Evolutionary conservation across 1,140 invertebrate species (phyloP).

Genomic region (Papilio dardanus): DNA sequence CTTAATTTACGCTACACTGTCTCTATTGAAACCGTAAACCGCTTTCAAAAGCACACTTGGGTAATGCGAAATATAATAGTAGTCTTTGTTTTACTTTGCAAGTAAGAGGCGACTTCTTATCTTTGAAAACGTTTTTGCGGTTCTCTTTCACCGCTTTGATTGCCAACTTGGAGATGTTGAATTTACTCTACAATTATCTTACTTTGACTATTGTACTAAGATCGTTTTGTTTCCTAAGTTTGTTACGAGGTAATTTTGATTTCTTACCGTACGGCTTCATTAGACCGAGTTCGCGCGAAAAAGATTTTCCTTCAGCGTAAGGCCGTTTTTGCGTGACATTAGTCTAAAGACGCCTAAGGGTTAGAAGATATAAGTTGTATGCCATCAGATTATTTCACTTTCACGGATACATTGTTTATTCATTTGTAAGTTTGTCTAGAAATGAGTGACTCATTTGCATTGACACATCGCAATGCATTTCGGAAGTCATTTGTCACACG

Average conservation of each 20-base stretch:
- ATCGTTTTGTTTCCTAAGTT: not conserved
- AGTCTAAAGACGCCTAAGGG: too few relatives aligned
- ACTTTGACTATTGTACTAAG: not conserved
- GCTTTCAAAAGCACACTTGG: slow-evolving; percentile 45
- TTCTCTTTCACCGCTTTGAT: slow-evolving; percentile 29
- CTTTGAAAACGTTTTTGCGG: slow-evolving; percentile 27
- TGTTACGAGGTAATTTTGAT: not conserved
- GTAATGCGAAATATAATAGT: slow-evolving; percentile 39
- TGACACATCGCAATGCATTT: not conserved
- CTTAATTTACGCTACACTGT: slow-evolving; percentile 43
- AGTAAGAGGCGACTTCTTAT: slow-evolving; percentile 35
- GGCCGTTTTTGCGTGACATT: too few relatives aligned
- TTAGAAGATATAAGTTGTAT: too few relatives aligned
- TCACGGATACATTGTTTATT: not conserved
- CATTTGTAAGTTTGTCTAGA: not conserved
- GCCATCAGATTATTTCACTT: too few relatives aligned
- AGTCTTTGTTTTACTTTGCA: slow-evolving; percentile 33
- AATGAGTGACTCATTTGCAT: not conserved
- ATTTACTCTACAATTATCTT: slow-evolving; percentile 8
- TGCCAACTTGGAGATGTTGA: slow-evolving; percentile 4
- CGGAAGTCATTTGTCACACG: not conserved
- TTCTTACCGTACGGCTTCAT: too few relatives aligned
- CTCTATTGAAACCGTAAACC: slow-evolving; percentile 48
- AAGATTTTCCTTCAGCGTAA: too few relatives aligned
- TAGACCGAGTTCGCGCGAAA: too few relatives aligned